Conservation (phyloP, 2,797 vertebrate species). For the Tinamus major region DNA sequence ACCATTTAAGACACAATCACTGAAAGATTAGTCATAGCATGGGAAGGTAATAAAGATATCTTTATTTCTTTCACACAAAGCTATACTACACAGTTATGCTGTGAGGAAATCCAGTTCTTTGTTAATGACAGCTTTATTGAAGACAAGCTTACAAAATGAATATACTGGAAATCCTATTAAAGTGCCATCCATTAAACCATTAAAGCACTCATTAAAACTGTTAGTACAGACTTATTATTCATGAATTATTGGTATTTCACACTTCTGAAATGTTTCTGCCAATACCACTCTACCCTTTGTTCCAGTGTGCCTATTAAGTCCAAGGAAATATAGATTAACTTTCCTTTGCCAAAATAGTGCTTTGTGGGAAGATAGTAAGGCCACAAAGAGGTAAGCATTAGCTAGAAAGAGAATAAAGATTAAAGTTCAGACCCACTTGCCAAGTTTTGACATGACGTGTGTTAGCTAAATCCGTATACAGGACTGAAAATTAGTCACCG, state of each 20-base stretch:
- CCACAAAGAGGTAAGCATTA: not conserved
- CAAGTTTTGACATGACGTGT: slow-evolving; percentile 39
- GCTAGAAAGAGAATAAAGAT: slow-evolving; percentile 15
- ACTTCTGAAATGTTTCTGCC: slow-evolving; percentile 70
- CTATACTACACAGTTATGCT: slow-evolving; percentile 15
- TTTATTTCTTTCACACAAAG: slow-evolving; percentile 45
- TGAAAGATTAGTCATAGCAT: slow-evolving; percentile 29
- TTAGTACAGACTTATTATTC: slow-evolving; percentile 75
- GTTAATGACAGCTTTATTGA: slow-evolving; percentile 75
- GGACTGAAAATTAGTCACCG: slow-evolving; percentile 51
- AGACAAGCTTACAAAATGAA: slow-evolving; percentile 72
- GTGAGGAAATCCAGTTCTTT: slow-evolving; percentile 56
- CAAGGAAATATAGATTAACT: slow-evolving; percentile 44
- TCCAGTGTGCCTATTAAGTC: slow-evolving; percentile 50
- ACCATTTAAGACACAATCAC: not conserved
- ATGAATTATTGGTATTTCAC: slow-evolving; percentile 75
- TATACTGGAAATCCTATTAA: slow-evolving; percentile 77
- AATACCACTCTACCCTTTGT: slow-evolving; percentile 58
- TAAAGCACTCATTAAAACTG: slow-evolving; percentile 78
- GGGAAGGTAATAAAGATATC: slow-evolving; percentile 10
- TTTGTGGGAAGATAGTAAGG: not conserved
- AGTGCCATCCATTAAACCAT: slow-evolving; percentile 78
- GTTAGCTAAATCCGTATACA: slow-evolving; percentile 15
- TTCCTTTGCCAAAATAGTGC: slow-evolving; percentile 8
- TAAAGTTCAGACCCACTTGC: slow-evolving; percentile 44